These are phyloP conservation scores for Drosophila pruinosa DNA, from an alignment of 1,140 invertebrate species.

Conservation along the genomic window DNA sequence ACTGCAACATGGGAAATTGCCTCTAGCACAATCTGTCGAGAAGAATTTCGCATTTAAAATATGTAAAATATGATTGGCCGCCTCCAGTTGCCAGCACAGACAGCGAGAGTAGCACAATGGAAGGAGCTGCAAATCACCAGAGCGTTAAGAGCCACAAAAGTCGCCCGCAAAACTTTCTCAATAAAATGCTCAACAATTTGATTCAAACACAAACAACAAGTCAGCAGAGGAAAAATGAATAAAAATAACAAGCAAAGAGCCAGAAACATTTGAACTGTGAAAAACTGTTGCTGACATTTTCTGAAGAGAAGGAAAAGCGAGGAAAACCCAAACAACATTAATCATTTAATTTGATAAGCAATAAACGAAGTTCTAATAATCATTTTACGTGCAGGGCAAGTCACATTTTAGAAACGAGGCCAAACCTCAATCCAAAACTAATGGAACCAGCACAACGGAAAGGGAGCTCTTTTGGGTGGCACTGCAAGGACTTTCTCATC, in stretches of 20 bases:
- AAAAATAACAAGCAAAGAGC: constrained; percentile 10
- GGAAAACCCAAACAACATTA: constrained; percentile 50
- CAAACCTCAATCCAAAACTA: constrained; percentile 33
- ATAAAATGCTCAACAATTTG: constrained; percentile 69
- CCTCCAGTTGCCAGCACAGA: constrained; percentile 26
- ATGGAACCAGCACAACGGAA: background rate
- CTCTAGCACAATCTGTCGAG: constrained; percentile 5
- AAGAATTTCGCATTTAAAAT: constrained; percentile 37
- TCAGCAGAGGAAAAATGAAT: constrained; percentile 26
- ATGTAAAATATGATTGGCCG: constrained; percentile 35
- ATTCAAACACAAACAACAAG: constrained; percentile 39
- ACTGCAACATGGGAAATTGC: background rate
- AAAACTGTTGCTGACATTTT: constrained; percentile 73
- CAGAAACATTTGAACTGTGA: constrained; percentile 43
- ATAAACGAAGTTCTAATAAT: constrained; percentile 73
- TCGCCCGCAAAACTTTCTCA: constrained; percentile 67
- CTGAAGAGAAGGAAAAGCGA: background rate
- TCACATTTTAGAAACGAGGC: constrained; percentile 6
- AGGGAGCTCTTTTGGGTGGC: background rate
- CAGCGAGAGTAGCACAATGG: background rate
- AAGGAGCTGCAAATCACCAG: constrained; percentile 38
- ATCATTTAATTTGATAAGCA: constrained; percentile 81
- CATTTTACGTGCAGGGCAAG: constrained; percentile 51
- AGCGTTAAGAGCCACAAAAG: constrained; percentile 57
- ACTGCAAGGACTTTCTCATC: constrained; percentile 3